These are phyloP conservation scores for Scomber scombrus DNA, from an alignment of 2,113 vertebrate genomes.

Conservation along the genomic window DNA sequence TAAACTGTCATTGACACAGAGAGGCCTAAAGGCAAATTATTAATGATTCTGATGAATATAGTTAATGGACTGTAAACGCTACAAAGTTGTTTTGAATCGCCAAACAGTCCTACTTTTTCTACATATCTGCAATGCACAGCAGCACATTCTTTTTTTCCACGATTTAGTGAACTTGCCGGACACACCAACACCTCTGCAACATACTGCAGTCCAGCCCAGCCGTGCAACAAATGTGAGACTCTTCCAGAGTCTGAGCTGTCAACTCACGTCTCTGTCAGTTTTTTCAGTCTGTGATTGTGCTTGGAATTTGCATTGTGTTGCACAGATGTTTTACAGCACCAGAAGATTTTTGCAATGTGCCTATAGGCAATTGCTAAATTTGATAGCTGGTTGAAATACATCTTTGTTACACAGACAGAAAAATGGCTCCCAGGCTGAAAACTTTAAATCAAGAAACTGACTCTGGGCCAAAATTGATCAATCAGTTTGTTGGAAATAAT, in stretches of 20 bases:
- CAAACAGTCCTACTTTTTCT: slow-evolving; percentile 47
- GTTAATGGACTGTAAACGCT: slow-evolving; percentile 76
- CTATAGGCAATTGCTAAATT: slow-evolving; percentile 35
- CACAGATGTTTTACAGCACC: slow-evolving; percentile 28
- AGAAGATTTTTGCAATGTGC: slow-evolving; percentile 32
- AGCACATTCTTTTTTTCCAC: background rate
- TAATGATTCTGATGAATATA: slow-evolving; percentile 73
- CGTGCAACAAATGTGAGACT: slow-evolving; percentile 8
- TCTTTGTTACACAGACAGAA: slow-evolving; percentile 52
- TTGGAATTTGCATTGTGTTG: background rate
- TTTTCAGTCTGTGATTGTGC: slow-evolving; percentile 4
- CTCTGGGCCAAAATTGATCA: slow-evolving; percentile 16
- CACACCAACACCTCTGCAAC: background rate
- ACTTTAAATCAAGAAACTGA: slow-evolving; percentile 43
- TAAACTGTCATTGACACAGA: slow-evolving; percentile 77
- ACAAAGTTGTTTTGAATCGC: slow-evolving; percentile 67
- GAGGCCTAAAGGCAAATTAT: slow-evolving; percentile 73
- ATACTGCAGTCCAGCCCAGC: background rate
- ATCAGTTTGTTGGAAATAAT: slow-evolving; percentile 30
- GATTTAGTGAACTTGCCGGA: slow-evolving; percentile 1
- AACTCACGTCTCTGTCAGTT: background rate
- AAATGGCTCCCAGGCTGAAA: slow-evolving; percentile 33
- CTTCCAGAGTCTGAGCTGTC: background rate
- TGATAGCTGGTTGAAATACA: slow-evolving; percentile 39
- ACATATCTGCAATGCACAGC: slow-evolving; percentile 2